Evolutionary conservation across 2,797 vertebrate species (phyloP).

Genomic region (Centroberyx gerrardi): DNA sequence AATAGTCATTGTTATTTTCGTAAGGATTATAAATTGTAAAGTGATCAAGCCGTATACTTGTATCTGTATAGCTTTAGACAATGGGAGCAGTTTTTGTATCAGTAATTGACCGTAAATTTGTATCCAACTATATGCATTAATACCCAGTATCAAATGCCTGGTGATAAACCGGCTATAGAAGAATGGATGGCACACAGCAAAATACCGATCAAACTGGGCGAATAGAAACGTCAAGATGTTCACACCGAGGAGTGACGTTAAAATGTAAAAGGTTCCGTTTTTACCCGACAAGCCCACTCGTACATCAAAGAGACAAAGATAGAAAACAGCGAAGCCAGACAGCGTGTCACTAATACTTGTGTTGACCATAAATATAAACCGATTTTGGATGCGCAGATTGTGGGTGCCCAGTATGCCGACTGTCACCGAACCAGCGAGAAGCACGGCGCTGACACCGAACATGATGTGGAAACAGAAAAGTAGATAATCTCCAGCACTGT

Average conservation of each 20-base stretch:
- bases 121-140: constrained; percentile 61
- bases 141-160: not conserved
- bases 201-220: constrained; percentile 24
- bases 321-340: not conserved
- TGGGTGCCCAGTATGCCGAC: constrained; percentile 37
- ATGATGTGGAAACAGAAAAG: constrained; percentile 65
- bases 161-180: constrained; percentile 43
- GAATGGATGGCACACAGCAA: constrained; percentile 11
- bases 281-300: constrained; percentile 62
- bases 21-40: too few relatives aligned
- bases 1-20: too few relatives aligned
- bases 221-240: constrained; percentile 49
- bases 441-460: constrained; percentile 54
- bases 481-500: constrained; percentile 63
- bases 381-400: constrained; percentile 53
- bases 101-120: constrained; percentile 57
- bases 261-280: not conserved
- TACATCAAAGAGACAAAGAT: constrained; percentile 11
- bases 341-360: constrained; percentile 57
- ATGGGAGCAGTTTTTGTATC: not conserved
- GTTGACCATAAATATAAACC: constrained; percentile 77
- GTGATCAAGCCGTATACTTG: too few relatives aligned
- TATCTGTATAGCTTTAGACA: too few relatives aligned
- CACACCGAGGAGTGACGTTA: constrained; percentile 8
- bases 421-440: constrained; percentile 66